phyloP scores from a whole-genome alignment of 2,797 vertebrate species.

The Falco peregrinus region DNA sequence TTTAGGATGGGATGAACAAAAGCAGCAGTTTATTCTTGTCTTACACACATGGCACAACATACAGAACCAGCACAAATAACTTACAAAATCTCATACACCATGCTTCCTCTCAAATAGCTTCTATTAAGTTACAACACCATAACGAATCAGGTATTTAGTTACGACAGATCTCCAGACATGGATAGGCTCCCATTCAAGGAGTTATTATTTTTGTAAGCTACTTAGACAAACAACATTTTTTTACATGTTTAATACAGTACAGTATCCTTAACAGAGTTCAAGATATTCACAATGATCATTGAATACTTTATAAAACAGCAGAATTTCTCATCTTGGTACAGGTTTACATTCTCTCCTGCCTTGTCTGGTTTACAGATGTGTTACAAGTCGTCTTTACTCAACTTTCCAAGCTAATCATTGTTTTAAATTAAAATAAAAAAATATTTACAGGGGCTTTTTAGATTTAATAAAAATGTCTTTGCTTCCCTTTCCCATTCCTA shows the following conservation, averaged over 20 bases:
- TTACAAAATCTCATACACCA: conserved; percentile 77
- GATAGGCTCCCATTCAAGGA: conserved; percentile 47
- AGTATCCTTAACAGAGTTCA: conserved; percentile 74
- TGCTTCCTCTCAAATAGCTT: conserved; percentile 77
- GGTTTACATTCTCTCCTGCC: conserved; percentile 19
- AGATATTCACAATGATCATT: conserved; percentile 75
- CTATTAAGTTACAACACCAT: conserved; percentile 80
- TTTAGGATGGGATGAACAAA: conserved; percentile 68
- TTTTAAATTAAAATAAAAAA: too few species aligned
- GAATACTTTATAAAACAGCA: conserved; percentile 73
- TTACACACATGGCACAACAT: conserved; percentile 80
- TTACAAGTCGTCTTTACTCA: conserved; percentile 55
- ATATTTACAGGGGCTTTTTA: too few species aligned
- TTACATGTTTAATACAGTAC: conserved; percentile 79
- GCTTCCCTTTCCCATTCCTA: not conserved
- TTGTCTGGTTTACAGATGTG: conserved; percentile 44
- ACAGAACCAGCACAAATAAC: conserved; percentile 80
- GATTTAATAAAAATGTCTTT: conserved; percentile 37
- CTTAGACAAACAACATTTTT: conserved; percentile 74
- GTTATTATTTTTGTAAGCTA: conserved; percentile 66
- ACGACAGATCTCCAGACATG: conserved; percentile 73
- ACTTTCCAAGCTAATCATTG: conserved; percentile 62
- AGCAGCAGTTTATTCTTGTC: conserved; percentile 81
- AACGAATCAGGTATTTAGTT: conserved; percentile 77
- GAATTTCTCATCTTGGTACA: conserved; percentile 49